Percentiles rank a stretch among this genome's conserved stretches.
Conservation (phyloP, 35 echinoderm and acorn worm genomes). For the Ophiothrix spiculata region DNA sequence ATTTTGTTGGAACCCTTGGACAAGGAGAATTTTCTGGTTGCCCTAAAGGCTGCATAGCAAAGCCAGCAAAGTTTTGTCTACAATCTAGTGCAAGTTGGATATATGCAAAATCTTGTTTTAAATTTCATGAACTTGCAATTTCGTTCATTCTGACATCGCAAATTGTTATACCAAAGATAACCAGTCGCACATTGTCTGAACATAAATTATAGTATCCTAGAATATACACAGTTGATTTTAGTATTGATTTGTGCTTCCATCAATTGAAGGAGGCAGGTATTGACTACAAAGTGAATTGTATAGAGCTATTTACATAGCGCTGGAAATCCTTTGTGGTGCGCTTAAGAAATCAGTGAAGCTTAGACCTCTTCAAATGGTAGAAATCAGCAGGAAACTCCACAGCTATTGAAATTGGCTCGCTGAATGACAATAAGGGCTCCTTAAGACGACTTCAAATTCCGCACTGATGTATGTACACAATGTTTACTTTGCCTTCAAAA, state of each 20-base stretch:
- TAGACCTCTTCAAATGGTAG: background rate
- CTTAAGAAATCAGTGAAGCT: constrained; percentile 2
- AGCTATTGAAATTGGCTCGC: background rate
- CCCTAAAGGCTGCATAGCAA: too few species aligned
- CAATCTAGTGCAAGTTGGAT: too few species aligned
- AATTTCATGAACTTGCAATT: too few species aligned
- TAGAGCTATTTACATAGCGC: background rate
- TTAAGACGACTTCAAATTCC: background rate
- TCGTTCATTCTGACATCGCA: too few species aligned
- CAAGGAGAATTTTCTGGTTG: too few species aligned
- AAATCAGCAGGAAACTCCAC: constrained; percentile 7
- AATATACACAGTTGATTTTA: background rate
- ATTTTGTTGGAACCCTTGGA: background rate
- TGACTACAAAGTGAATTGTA: background rate
- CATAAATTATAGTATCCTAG: too few species aligned
- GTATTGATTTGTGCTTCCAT: background rate
- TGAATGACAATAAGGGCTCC: background rate
- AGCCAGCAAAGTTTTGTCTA: too few species aligned
- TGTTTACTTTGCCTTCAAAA: background rate
- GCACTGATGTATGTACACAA: background rate
- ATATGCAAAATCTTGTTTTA: too few species aligned
- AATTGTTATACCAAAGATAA: too few species aligned
- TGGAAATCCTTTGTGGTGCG: background rate
- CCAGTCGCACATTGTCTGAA: too few species aligned
- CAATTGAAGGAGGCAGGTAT: background rate